Evolutionary conservation across 2,888 invertebrate species (phyloP), one percentile per base, ranked within the genome.

Genomic region (Corythucha ciliata): DNA sequence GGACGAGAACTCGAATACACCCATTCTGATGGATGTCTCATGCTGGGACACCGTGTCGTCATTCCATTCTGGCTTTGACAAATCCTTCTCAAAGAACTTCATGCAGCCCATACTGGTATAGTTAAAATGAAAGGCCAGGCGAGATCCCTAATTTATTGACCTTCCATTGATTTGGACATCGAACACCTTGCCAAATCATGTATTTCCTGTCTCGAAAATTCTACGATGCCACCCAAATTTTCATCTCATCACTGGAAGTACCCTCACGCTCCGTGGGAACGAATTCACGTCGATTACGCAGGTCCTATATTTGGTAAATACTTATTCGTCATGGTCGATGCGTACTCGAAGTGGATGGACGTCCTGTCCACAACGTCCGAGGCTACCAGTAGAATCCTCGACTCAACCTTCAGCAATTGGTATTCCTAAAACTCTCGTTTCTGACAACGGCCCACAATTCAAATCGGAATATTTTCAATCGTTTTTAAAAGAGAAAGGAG

Each of bases 91-190:
- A 22, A 44, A 14, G 36, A 36, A 36, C 36, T 36, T 36, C 36
- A 46, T 22, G 16, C 20, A 7, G 46, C 46, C 3, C 47, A 47
- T 20, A 20, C 29, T 25, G 42, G 42, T 22, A 34, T 47, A 12
- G 29, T 37, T 10, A 47, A 47, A 20, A 47, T 47, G 47, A 36
- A 47, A 26, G 36, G 47, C 14, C 29, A 33, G 2, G 45, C 45
- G 18, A 45, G 62, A n/a, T 57, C 58, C 2, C 61, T 61, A 47
- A 58, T 63, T 14, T 61, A 58, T 54, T 64, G 61, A 62, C 59
- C 57, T 14, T 53, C 57, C 20, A 54, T 62, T 2, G 60, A 63
- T 44, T 24, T 33, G 20, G 59, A 61, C 41, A 59, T 62, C 32
- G 61, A 62, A 45, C 5, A 36, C 6, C 26, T 61, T 10, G 58